Base-by-base conservation (phyloP, 35 echinoderm and acorn worm species). In the Hemicentrotus pulcherrimus region DNA sequence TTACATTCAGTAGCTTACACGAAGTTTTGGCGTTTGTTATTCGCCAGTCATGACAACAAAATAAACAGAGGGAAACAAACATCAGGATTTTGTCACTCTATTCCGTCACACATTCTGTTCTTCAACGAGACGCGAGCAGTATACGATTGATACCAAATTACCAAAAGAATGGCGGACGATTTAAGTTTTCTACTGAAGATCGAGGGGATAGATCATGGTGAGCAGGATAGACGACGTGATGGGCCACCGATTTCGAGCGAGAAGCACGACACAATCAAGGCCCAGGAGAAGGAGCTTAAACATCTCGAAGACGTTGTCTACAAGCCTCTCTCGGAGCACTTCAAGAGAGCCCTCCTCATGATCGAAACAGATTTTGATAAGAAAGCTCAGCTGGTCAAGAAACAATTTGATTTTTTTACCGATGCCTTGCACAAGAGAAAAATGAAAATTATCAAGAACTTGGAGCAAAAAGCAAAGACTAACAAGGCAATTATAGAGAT, bases 291-390 rank as follows among this genome's bases (percentile, higher is more conserved):
- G 10, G 24, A 93, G 48, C 47, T 93, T 6, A 4, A 31, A 4
- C 91, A 93, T 58, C 48, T 93, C 45, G 91, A 93, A 9, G 46
- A 93, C 7, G 91, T n/a, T 31, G 48, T 93, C 46, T 93, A 93
- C 91, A 93, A 93, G 31, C 91, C 91, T 4, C 48, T 93, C 2
- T 9, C 9, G 2, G 14, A 47, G 48, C 91, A 93, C n/a, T 93
- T 50, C 48, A 47, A 93, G 2, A 47, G 22, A 14, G 12, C 58
- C 9, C 32, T 47, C 0, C n/a, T 13, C 11, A 13, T 31, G 13
- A 4, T 93, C 6, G 31, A 93, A 15, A 31, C 24, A 31, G 91
- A 30, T 31, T 4, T 24, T 13, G 32, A 50, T 0, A 93, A 93
- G 13, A 58, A 58, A 12, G 46, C 30, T 58, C 16, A 93, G 91